A percentile compares a stretch with the other conserved stretches of the same genome.
Evolutionary conservation across 2,888 invertebrate genomes (phyloP).

Genomic region (Deilephila elpenor): DNA sequence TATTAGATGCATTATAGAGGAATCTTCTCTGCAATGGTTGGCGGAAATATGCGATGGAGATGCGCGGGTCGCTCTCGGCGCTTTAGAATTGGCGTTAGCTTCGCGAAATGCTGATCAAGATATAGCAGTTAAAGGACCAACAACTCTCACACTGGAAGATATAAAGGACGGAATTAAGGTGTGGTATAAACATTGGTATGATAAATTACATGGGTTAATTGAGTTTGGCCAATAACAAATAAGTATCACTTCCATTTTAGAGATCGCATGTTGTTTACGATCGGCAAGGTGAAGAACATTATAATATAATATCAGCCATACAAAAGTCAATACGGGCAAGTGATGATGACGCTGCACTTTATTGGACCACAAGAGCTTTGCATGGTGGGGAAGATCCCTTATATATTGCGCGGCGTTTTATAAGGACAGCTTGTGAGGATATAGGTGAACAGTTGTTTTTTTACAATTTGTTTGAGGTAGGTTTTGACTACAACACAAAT

Average conservation of each 20-base stretch:
- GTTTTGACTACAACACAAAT: neutral
- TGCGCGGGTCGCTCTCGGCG: conserved; percentile 90
- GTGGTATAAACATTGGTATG: conserved; percentile 3
- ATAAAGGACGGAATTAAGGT: conserved; percentile 90
- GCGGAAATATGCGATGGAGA: conserved; percentile 93
- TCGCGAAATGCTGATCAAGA: conserved; percentile 69
- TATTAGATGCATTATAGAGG: conserved; percentile 76
- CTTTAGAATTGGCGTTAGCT: conserved; percentile 88
- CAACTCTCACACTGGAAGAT: conserved; percentile 85
- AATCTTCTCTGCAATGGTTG: conserved; percentile 87
- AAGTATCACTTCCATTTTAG: conserved; percentile 56
- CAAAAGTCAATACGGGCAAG: conserved; percentile 93
- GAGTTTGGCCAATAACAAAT: neutral
- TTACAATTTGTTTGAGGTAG: neutral
- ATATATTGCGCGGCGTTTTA: conserved; percentile 90
- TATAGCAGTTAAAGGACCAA: conserved; percentile 57
- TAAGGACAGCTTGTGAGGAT: conserved; percentile 91
- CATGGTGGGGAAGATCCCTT: conserved; percentile 92
- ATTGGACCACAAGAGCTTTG: conserved; percentile 92
- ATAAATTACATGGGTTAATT: neutral
- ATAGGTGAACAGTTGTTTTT: conserved; percentile 81
- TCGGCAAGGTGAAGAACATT: conserved; percentile 92
- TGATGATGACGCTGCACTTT: conserved; percentile 91
- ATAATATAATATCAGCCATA: conserved; percentile 92
- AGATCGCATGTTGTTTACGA: conserved; percentile 92